phyloP scores from a whole-genome alignment of 92 coral and sea anemone genomes.

The Metridium senile region DNA sequence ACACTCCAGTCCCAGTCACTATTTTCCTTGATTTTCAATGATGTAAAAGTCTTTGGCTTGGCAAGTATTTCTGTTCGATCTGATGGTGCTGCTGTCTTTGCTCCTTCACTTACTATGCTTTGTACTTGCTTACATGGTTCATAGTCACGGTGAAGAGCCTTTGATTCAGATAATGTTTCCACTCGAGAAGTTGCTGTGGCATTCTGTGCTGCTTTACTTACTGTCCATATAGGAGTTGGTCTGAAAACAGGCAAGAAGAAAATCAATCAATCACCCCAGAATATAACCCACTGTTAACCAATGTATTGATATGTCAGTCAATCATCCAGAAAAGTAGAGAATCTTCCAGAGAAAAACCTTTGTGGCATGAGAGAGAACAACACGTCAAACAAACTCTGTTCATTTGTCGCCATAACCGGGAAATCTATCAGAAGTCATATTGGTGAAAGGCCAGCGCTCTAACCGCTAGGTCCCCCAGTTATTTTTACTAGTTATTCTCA shows the following conservation, averaged over 20 bases:
- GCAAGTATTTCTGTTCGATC: conserved; percentile 70
- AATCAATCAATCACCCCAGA: background rate
- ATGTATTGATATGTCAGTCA: no score
- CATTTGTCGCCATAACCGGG: no score
- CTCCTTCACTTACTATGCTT: conserved; percentile 74
- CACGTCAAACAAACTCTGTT: no score
- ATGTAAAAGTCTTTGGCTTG: conserved; percentile 69
- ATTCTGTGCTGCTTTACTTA: conserved; percentile 74
- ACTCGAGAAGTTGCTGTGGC: conserved; percentile 71
- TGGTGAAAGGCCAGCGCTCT: no score
- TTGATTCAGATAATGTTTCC: conserved; percentile 82
- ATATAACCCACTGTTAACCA: background rate
- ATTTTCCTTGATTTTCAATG: conserved; percentile 76
- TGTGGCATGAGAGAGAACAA: no score
- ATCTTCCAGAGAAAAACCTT: no score
- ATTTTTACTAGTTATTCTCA: no score
- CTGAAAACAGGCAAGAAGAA: conserved; percentile 21
- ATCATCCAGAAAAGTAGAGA: no score
- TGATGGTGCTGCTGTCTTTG: conserved; percentile 72
- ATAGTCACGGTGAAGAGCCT: conserved; percentile 84
- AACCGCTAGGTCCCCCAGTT: no score
- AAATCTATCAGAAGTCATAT: no score
- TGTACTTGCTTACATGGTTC: conserved; percentile 83
- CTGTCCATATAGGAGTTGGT: conserved; percentile 90
- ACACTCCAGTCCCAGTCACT: conserved; percentile 98